Evolutionary conservation across 1,140 invertebrate genomes (phyloP), one percentile per base, ranked within the genome.

Genomic region (Hermatobates lingyangjiaoensis): DNA sequence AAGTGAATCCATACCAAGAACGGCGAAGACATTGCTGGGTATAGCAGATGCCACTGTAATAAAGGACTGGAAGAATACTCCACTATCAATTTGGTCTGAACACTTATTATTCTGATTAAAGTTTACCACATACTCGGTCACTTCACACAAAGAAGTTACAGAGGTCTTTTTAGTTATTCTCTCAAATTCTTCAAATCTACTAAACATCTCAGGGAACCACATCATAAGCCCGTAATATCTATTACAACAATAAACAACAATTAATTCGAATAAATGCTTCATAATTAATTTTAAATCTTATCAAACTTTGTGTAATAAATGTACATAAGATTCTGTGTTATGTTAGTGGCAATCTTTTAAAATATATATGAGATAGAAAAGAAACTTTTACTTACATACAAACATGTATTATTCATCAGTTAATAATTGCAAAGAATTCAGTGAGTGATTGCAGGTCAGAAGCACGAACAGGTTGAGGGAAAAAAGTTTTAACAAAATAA

Each of bases 191-290:
- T 87, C 82, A 61, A 87, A 87, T 40, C 85, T 79, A 63, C 85
- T 84, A 67, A 87, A 88, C 55, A 89, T 72, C 66, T 88, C 85
- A 0, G 86, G 85, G 67, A 89, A 89, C 86, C 86, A 89, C 80
- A 89, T 86, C 83, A 87, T 86, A 21, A 88, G 68, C 45, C 84
- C 84, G 60, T 89, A 89, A 62, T 89, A 89, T 53, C 81, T 79
- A 61, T 7, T 64, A 62, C 49, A 44, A 27, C 2, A 50, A 50
- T 50, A n/a, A n/a, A n/a, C n/a, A n/a, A n/a, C n/a, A n/a, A n/a
- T n/a, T n/a, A n/a, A n/a, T n/a, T n/a, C n/a, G n/a, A n/a, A n/a
- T n/a, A n/a, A n/a, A n/a, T n/a, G n/a, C n/a, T n/a, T n/a, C n/a
- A n/a, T n/a, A n/a, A n/a, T n/a, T n/a, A n/a, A n/a, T n/a, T n/a